Percentiles rank a stretch among this genome's conserved stretches.
phyloP scores from a whole-genome alignment of 1,140 invertebrate species.

The Brachionus sp. region DNA sequence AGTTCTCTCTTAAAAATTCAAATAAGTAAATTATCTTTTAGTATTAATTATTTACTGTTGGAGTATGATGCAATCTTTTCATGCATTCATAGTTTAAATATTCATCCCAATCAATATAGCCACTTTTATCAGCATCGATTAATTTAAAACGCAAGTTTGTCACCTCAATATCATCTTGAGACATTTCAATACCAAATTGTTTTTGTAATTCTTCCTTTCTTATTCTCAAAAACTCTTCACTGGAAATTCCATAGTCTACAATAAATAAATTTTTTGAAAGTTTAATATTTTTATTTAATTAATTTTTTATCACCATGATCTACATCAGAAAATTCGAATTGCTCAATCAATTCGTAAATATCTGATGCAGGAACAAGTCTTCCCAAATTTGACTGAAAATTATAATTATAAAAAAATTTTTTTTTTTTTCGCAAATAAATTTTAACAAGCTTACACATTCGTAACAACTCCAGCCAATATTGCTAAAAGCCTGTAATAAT shows the following conservation, averaged over 20 bases:
- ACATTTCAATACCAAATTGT: constrained; percentile 35
- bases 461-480: constrained; percentile 37
- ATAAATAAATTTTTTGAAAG: not conserved
- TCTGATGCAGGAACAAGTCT: constrained; percentile 4
- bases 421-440: not conserved
- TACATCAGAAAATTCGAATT: constrained; percentile 36
- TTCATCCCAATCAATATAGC: constrained; percentile 38
- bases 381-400: constrained; percentile 13
- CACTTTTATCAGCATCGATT: constrained; percentile 21
- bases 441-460: not conserved
- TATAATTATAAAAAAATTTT: not conserved
- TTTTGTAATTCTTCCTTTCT: constrained; percentile 7
- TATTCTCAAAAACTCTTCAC: constrained; percentile 38
- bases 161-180: constrained; percentile 35
- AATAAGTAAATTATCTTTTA: not conserved
- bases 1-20: not conserved
- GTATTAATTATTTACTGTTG: not conserved
- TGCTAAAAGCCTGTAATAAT: constrained; percentile 21
- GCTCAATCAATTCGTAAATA: constrained; percentile 38
- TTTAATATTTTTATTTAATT: not conserved
- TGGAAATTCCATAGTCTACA: constrained; percentile 22
- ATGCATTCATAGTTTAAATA: constrained; percentile 43
- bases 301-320: not conserved
- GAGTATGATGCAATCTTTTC: constrained; percentile 24
- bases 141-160: constrained; percentile 7